Evolutionary conservation across 2,888 invertebrate species (phyloP).

Genomic region (Agrochola macilenta): DNA sequence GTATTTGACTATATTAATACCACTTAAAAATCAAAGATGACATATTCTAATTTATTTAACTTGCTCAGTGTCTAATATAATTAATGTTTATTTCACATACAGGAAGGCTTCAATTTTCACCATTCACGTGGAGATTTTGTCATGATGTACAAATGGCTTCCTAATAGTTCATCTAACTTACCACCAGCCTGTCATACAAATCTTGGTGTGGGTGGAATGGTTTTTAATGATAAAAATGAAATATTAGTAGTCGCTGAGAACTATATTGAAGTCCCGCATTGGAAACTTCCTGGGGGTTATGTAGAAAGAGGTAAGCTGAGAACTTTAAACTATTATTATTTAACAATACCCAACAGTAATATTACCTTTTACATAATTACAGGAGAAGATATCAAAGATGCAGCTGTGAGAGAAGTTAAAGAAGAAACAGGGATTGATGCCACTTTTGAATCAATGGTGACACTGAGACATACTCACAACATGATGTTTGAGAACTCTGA

Average conservation of each 20-base stretch:
- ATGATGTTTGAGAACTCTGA: constrained; percentile 96
- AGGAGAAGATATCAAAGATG: constrained; percentile 96
- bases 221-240: constrained; percentile 94
- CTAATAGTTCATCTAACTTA: constrained; percentile 91
- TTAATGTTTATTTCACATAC: constrained; percentile 40
- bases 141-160: constrained; percentile 96
- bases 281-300: constrained; percentile 98
- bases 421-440: constrained; percentile 97
- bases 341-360: background rate
- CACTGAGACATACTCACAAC: constrained; percentile 94
- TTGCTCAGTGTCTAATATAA: background rate
- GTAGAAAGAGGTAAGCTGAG: constrained; percentile 93
- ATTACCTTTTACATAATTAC: constrained; percentile 62
- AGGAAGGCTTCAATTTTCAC: constrained; percentile 96
- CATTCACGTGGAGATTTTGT: constrained; percentile 95
- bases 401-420: constrained; percentile 95
- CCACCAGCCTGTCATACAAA: constrained; percentile 95
- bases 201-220: constrained; percentile 96
- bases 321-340: background rate
- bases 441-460: constrained; percentile 94
- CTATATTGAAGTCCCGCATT: constrained; percentile 90
- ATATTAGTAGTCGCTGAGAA: constrained; percentile 95
- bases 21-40: background rate
- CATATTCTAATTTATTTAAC: background rate
- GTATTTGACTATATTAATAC: constrained; percentile 77